phyloP scores from a whole-genome alignment of 2,888 invertebrate genomes.

The Agrochola litura region DNA sequence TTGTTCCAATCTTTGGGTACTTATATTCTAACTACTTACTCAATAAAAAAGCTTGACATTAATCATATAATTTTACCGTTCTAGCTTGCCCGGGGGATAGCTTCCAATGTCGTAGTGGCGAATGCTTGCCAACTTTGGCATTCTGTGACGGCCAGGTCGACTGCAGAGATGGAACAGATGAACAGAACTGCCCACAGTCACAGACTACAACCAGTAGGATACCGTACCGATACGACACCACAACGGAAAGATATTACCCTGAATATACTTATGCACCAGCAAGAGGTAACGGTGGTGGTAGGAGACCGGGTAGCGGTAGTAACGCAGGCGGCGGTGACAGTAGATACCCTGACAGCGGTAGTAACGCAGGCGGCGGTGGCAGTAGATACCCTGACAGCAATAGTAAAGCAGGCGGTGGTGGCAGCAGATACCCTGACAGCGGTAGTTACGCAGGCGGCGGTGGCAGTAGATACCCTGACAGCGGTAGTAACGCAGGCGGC shows the following conservation, averaged over 20 bases:
- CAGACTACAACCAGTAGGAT: conserved; percentile 17
- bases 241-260: conserved; percentile 26
- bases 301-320: not conserved
- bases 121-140: conserved; percentile 91
- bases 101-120: conserved; percentile 92
- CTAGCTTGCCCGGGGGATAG: conserved; percentile 92
- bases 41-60: not conserved
- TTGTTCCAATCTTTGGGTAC: not conserved
- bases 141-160: conserved; percentile 92
- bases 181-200: conserved; percentile 87
- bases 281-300: not conserved
- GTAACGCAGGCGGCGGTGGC: not conserved
- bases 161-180: conserved; percentile 93
- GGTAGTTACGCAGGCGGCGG: not conserved
- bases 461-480: not conserved
- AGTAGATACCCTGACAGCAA: not conserved
- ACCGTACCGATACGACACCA: conserved; percentile 4
- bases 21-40: not conserved
- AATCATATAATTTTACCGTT: conserved; percentile 51
- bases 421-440: not conserved
- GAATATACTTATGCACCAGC: not conserved
- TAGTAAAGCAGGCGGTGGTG: not conserved
- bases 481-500: not conserved
- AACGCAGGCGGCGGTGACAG: not conserved
- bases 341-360: not conserved